These are phyloP conservation scores for Uropetala carovei DNA, from an alignment of 2,888 invertebrate species.

Conservation along the genomic window DNA sequence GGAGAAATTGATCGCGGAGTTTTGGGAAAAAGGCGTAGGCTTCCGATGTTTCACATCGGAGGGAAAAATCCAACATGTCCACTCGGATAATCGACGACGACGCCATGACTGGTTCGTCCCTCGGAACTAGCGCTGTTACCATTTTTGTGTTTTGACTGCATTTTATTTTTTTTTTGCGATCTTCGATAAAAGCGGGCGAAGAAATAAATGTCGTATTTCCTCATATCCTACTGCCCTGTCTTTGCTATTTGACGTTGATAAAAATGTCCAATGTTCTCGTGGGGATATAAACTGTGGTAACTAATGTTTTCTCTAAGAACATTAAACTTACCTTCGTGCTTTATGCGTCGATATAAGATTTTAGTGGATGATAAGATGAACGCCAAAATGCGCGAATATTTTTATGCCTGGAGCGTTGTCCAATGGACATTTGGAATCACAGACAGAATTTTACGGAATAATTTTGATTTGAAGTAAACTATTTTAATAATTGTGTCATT, in stretches of 20 bases:
- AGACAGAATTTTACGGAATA: no score
- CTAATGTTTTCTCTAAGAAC: not conserved
- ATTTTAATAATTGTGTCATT: no score
- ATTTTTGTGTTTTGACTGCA: not conserved
- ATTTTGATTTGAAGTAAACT: no score
- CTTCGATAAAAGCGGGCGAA: not conserved
- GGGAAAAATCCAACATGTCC: conserved; percentile 47
- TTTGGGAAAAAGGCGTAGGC: conserved; percentile 55
- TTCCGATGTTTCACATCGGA: conserved; percentile 51
- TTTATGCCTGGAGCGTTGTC: no score
- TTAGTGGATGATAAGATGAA: not conserved
- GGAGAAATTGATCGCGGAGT: conserved; percentile 54
- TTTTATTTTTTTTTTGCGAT: not conserved
- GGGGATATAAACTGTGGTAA: not conserved
- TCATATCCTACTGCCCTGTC: not conserved
- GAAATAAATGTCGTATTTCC: not conserved
- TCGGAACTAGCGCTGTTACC: conserved; percentile 9
- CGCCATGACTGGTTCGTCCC: conserved; percentile 14
- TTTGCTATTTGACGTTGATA: not conserved
- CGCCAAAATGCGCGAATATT: not conserved
- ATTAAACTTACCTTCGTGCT: not conserved
- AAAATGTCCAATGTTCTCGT: not conserved
- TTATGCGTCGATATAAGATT: not conserved
- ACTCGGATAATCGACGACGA: conserved; percentile 34
- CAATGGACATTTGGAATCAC: no score